Percentiles rank a stretch among this genome's conserved stretches.
Evolutionary conservation across 1,140 invertebrate species (phyloP).

Genomic region (Centruroides vittatus): DNA sequence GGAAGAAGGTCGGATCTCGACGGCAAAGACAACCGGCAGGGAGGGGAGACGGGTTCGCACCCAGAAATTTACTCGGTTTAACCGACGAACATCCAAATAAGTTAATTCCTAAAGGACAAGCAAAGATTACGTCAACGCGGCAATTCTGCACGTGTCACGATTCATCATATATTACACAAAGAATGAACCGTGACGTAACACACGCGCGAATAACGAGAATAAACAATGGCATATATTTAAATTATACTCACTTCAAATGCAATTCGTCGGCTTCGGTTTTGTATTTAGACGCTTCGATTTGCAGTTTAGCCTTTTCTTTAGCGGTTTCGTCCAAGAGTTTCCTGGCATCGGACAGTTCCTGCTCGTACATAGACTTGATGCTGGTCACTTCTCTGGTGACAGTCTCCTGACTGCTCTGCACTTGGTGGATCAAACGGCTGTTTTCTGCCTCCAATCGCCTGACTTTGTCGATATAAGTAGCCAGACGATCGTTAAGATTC

Average conservation of each 20-base stretch:
- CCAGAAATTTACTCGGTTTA: too few relatives aligned
- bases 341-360: slow-evolving; percentile 75
- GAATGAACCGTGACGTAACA: too few relatives aligned
- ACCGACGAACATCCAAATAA: too few relatives aligned
- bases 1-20: too few relatives aligned
- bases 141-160: too few relatives aligned
- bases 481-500: slow-evolving; percentile 87
- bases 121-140: too few relatives aligned
- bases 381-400: slow-evolving; percentile 74
- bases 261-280: slow-evolving; percentile 76
- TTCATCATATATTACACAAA: too few relatives aligned
- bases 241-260: slow-evolving; percentile 48
- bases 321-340: slow-evolving; percentile 77
- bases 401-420: slow-evolving; percentile 62
- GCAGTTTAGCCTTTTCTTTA: slow-evolving; percentile 72
- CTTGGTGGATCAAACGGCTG: slow-evolving; percentile 59
- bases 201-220: too few relatives aligned
- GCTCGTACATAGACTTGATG: slow-evolving; percentile 82
- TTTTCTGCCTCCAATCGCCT: slow-evolving; percentile 84
- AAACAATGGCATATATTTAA: background rate
- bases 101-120: too few relatives aligned
- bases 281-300: slow-evolving; percentile 74
- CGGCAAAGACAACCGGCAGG: too few relatives aligned
- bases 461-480: slow-evolving; percentile 87
- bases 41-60: too few relatives aligned